Evolutionary conservation across 2,797 vertebrate genomes (phyloP).

Genomic region (Crotalus adamanteus): DNA sequence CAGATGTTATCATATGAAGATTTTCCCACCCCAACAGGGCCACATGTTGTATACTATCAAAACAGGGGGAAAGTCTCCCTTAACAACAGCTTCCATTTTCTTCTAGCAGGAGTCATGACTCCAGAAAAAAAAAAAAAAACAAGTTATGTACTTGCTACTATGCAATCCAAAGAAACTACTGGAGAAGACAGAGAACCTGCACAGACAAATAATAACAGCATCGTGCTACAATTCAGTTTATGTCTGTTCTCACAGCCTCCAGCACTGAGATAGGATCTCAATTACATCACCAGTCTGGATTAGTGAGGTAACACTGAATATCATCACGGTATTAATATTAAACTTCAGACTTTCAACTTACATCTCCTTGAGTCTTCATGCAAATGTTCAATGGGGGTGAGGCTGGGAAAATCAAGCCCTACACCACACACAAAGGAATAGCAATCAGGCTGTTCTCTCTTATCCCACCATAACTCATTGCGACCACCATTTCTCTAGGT

Average conservation of each 20-base stretch:
- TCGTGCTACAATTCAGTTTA: not conserved
- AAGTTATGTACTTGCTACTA: not conserved
- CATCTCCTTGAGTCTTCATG: not conserved
- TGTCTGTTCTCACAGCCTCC: not conserved
- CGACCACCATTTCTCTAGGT: not conserved
- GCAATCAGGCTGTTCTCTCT: not conserved
- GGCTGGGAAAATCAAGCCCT: not conserved
- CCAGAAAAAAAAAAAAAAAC: fast-evolving
- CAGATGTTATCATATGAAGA: not conserved
- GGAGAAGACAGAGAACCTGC: not conserved
- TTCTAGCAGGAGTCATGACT: not conserved
- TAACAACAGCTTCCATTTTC: not conserved
- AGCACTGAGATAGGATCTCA: not conserved
- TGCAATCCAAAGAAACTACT: not conserved
- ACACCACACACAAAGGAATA: not conserved
- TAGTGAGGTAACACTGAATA: not conserved
- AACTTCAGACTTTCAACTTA: not conserved
- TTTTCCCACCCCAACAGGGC: not conserved
- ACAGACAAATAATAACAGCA: not conserved
- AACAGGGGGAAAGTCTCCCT: not conserved
- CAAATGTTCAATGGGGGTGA: not conserved
- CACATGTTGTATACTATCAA: not conserved
- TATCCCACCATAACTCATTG: not conserved
- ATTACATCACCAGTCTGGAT: not conserved
- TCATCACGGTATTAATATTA: not conserved